A percentile compares a stretch with the other conserved stretches of the same genome.
Evolutionary conservation across 1,140 invertebrate species (phyloP).

Genomic region (Dendrolimus punctatus): DNA sequence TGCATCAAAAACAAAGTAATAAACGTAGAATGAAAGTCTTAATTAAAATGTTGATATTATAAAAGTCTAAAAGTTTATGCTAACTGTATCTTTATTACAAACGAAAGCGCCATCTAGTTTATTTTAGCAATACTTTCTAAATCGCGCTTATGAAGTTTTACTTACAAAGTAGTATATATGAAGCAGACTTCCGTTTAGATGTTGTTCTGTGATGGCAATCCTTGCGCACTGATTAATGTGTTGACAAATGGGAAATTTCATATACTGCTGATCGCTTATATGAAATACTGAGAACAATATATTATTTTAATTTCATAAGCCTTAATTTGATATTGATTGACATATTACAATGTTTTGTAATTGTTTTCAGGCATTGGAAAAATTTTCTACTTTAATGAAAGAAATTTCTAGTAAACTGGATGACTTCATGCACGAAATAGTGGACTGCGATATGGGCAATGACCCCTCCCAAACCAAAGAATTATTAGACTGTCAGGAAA

Average conservation of each 20-base stretch:
- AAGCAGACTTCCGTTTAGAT: background rate
- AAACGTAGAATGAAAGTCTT: too few species aligned
- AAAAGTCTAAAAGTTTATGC: too few species aligned
- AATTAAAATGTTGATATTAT: too few species aligned
- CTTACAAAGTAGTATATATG: background rate
- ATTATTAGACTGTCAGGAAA: slow-evolving; percentile 69
- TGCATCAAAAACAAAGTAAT: too few species aligned
- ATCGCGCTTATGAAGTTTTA: slow-evolving; percentile 17
- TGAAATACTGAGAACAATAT: slow-evolving; percentile 38
- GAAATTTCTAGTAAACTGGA: slow-evolving; percentile 89
- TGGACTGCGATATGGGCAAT: slow-evolving; percentile 75
- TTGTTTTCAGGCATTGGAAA: slow-evolving; percentile 88
- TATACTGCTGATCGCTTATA: slow-evolving; percentile 46
- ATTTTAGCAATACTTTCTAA: background rate
- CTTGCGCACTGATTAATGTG: slow-evolving; percentile 59
- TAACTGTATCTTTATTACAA: too few species aligned
- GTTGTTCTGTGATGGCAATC: slow-evolving; percentile 42
- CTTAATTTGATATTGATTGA: background rate
- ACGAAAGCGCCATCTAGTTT: slow-evolving; percentile 6
- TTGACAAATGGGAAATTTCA: slow-evolving; percentile 40
- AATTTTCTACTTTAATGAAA: slow-evolving; percentile 92
- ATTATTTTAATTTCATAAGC: background rate
- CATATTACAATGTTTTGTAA: background rate
- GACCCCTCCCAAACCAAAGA: slow-evolving; percentile 72
- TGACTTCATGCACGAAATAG: slow-evolving; percentile 87